A percentile compares a stretch with the other conserved stretches of the same genome.
These are phyloP conservation scores for Aegithalos caudatus DNA, from an alignment of 2,113 vertebrate species.

Conservation along the genomic window DNA sequence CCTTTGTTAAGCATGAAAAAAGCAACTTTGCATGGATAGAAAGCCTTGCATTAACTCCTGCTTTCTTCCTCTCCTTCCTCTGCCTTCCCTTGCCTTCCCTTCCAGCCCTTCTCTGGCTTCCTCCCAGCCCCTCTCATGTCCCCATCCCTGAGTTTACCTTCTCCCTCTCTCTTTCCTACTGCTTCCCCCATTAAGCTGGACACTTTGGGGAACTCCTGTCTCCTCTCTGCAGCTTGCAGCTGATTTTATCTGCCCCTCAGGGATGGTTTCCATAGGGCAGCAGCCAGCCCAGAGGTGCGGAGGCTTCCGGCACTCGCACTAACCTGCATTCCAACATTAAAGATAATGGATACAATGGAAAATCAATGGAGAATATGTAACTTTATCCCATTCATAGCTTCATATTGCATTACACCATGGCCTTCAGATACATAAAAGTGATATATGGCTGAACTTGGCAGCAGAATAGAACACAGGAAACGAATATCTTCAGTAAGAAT, in stretches of 20 bases:
- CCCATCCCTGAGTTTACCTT: background rate
- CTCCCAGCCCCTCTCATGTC: background rate
- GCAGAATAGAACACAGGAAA: conserved; percentile 3
- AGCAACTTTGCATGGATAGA: background rate
- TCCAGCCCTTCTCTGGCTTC: background rate
- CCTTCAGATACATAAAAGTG: conserved; percentile 48
- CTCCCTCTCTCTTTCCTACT: background rate
- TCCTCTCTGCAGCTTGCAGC: conserved; percentile 5
- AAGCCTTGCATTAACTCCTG: background rate
- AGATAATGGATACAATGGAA: conserved; percentile 64
- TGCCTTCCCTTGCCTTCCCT: background rate
- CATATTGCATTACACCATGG: conserved; percentile 46
- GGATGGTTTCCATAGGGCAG: conserved; percentile 49
- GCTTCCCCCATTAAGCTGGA: background rate
- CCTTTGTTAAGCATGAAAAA: background rate
- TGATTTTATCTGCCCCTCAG: conserved; percentile 17
- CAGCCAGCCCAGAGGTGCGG: conserved; percentile 40
- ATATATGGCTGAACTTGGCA: conserved; percentile 36
- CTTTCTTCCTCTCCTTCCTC: background rate
- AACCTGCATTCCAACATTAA: conserved; percentile 59
- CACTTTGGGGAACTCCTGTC: conserved; percentile 7
- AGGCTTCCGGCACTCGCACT: conserved; percentile 62
- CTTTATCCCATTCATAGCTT: conserved; percentile 46
- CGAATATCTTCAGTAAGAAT: conserved; percentile 8
- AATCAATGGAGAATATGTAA: conserved; percentile 64